phyloP scores from a whole-genome alignment of 2,113 vertebrate species.

The Gymnorhina tibicen region DNA sequence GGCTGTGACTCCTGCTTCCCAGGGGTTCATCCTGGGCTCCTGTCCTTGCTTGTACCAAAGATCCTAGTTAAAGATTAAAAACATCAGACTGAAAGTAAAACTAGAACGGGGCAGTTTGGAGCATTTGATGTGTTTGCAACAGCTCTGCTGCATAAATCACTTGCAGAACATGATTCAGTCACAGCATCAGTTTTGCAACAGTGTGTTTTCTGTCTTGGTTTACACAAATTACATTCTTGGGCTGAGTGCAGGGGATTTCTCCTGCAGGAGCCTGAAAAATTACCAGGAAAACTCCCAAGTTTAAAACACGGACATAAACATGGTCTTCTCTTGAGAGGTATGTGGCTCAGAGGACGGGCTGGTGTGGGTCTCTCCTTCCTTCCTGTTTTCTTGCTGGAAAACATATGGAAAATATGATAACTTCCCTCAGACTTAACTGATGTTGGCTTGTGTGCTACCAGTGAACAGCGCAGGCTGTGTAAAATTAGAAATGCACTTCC shows the following conservation, averaged over 20 bases:
- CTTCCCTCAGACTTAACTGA: not conserved
- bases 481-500: slow-evolving; percentile 6
- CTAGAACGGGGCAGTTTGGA: not conserved
- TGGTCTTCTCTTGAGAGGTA: not conserved
- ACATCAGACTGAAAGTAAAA: not conserved
- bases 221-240: not conserved
- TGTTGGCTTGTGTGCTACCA: not conserved
- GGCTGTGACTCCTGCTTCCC: not conserved
- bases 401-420: not conserved
- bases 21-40: not conserved
- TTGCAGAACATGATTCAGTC: not conserved
- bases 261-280: not conserved
- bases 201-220: not conserved
- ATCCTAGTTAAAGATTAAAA: not conserved
- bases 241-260: not conserved
- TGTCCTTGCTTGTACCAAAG: not conserved
- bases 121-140: not conserved
- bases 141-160: not conserved
- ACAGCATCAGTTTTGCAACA: not conserved
- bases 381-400: slow-evolving; percentile 36
- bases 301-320: not conserved
- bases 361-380: not conserved
- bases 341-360: not conserved
- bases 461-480: not conserved
- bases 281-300: not conserved